Conservation (phyloP, 37 sponge, comb jelly and placozoan genomes). For the Hormiphora californensis region DNA sequence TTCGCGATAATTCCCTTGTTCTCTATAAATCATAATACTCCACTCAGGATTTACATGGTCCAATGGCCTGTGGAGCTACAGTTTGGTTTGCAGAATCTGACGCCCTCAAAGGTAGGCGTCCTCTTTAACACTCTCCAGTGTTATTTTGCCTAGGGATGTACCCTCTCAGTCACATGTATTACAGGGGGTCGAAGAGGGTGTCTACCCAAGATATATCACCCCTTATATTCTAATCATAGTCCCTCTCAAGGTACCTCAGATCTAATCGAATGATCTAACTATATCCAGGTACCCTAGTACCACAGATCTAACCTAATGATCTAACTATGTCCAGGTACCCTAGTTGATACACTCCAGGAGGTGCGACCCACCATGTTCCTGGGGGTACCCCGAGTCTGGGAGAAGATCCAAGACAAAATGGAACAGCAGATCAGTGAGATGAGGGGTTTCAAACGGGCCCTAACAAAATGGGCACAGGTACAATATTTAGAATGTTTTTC, state of each 20-base stretch:
- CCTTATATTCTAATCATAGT: no score
- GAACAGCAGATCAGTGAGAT: constrained; percentile 57
- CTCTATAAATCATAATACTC: not conserved
- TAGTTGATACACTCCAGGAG: constrained; percentile 78
- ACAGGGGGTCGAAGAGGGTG: no score
- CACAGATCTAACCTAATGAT: not conserved
- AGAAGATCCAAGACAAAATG: constrained; percentile 80
- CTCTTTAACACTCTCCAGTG: no score
- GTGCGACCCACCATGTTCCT: constrained; percentile 84
- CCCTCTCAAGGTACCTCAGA: no score
- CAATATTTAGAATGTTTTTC: not conserved
- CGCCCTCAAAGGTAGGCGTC: constrained; percentile 92
- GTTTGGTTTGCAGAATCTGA: constrained; percentile 93
- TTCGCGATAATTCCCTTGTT: not conserved
- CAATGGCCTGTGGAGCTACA: constrained; percentile 65
- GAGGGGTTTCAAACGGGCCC: constrained; percentile 52
- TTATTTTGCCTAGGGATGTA: no score
- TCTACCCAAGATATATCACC: no score
- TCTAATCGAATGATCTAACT: not conserved
- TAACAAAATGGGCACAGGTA: constrained; percentile 55
- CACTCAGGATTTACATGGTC: constrained; percentile 67
- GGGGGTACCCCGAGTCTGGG: constrained; percentile 97
- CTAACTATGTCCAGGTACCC: constrained; percentile 55
- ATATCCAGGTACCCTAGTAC: not conserved
- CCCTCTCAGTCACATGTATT: no score